A percentile compares a stretch with the other conserved stretches of the same genome.
These are phyloP conservation scores for Gymnobelideus leadbeateri DNA, from an alignment of 2,113 vertebrate genomes.

Conservation along the genomic window DNA sequence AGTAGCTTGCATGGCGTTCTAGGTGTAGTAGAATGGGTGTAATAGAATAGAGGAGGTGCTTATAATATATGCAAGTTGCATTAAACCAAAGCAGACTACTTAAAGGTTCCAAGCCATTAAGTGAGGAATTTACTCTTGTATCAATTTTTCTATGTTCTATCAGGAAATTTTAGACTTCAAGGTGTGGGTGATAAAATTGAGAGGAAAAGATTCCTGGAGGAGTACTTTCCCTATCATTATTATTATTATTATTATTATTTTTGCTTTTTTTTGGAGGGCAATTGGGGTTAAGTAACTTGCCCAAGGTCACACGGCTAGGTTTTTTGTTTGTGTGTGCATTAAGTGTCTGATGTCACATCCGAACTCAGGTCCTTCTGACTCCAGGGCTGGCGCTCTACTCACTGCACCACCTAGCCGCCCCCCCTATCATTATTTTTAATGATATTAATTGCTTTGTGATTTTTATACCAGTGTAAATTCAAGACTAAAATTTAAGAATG, in stretches of 20 bases:
- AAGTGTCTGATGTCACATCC: too few species aligned
- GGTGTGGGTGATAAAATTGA: not conserved
- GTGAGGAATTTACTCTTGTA: not conserved
- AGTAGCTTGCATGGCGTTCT: not conserved
- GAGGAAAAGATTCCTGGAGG: not conserved
- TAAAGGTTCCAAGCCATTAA: not conserved
- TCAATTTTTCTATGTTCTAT: not conserved
- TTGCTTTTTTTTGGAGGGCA: too few species aligned
- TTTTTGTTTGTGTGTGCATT: too few species aligned
- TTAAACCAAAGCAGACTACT: not conserved
- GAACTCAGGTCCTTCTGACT: too few species aligned
- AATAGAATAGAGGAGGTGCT: not conserved
- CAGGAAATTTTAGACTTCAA: not conserved
- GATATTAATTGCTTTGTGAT: not conserved
- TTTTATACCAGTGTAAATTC: not conserved
- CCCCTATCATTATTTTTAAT: not conserved
- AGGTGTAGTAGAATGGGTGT: too few species aligned
- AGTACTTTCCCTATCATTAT: not conserved
- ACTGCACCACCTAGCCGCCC: too few species aligned
- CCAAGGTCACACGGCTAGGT: too few species aligned
- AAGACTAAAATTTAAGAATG: not conserved
- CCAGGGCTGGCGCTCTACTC: too few species aligned
- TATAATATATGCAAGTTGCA: not conserved
- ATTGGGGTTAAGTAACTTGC: too few species aligned
- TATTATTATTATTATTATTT: too few species aligned